A percentile compares a stretch with the other conserved stretches of the same genome.
phyloP scores from a whole-genome alignment of 2,797 vertebrate genomes.

The Enoplosus armatus region DNA sequence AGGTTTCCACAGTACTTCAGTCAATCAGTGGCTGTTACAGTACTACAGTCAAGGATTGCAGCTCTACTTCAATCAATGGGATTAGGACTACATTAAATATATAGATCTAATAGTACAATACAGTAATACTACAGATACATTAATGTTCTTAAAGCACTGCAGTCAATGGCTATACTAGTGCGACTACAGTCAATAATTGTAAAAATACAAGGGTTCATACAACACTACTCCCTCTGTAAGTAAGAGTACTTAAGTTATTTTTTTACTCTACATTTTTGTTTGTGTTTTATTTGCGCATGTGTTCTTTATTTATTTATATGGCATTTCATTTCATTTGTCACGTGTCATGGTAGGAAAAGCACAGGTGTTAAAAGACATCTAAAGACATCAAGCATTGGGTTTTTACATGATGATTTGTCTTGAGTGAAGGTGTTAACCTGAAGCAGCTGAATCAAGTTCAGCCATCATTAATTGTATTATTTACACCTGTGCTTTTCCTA shows the following conservation, averaged over 20 bases:
- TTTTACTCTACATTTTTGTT: too few species aligned
- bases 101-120: neutral
- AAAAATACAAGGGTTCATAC: neutral
- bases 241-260: too few species aligned
- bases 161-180: neutral
- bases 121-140: neutral
- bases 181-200: neutral
- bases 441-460: neutral
- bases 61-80: neutral
- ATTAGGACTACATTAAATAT: neutral
- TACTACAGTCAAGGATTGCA: neutral
- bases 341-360: neutral
- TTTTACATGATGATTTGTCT: too few species aligned
- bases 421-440: too few species aligned
- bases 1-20: constrained; percentile 3
- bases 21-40: constrained; percentile 1
- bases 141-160: neutral
- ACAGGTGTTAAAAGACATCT: too few species aligned
- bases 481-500: neutral
- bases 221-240: neutral
- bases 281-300: neutral
- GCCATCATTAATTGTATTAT: constrained; percentile 3
- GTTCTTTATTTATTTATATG: neutral
- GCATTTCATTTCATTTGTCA: too few species aligned
- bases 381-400: too few species aligned